phyloP scores from a whole-genome alignment of 1,140 invertebrate genomes.

The Eupeodes corollae region DNA sequence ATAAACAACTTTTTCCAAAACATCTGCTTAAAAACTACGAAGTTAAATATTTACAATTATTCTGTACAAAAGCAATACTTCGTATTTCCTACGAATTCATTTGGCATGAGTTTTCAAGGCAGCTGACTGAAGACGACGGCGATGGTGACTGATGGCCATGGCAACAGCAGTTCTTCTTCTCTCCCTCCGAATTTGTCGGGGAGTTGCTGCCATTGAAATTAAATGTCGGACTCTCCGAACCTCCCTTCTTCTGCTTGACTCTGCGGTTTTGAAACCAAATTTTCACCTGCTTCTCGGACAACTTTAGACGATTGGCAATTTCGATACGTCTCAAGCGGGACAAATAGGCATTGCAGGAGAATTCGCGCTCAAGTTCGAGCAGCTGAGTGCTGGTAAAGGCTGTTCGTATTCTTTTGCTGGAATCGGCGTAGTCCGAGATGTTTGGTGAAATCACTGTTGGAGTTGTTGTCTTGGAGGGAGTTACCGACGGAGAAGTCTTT shows the following conservation, averaged over 20 bases:
- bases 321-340: slow-evolving; percentile 81
- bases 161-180: too few species aligned
- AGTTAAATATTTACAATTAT: too few species aligned
- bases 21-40: too few species aligned
- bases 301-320: slow-evolving; percentile 73
- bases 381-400: slow-evolving; percentile 89
- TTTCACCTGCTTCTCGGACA: slow-evolving; percentile 91
- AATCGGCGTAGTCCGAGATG: slow-evolving; percentile 42
- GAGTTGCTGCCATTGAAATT: slow-evolving; percentile 18
- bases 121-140: too few species aligned
- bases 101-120: too few species aligned
- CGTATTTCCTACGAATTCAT: too few species aligned
- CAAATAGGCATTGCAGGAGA: slow-evolving; percentile 81
- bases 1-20: too few species aligned
- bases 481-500: slow-evolving; percentile 6
- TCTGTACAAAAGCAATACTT: too few species aligned
- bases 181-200: too few species aligned
- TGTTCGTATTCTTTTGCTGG: slow-evolving; percentile 72
- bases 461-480: slow-evolving; percentile 44
- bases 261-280: slow-evolving; percentile 87
- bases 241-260: slow-evolving; percentile 85
- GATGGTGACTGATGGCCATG: too few species aligned
- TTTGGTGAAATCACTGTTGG: slow-evolving; percentile 43
- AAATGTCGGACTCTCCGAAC: slow-evolving; percentile 38
- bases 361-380: slow-evolving; percentile 82